These are phyloP conservation scores for Microcebus tavaratra DNA, from an alignment of 2,113 vertebrate genomes.

Conservation along the genomic window DNA sequence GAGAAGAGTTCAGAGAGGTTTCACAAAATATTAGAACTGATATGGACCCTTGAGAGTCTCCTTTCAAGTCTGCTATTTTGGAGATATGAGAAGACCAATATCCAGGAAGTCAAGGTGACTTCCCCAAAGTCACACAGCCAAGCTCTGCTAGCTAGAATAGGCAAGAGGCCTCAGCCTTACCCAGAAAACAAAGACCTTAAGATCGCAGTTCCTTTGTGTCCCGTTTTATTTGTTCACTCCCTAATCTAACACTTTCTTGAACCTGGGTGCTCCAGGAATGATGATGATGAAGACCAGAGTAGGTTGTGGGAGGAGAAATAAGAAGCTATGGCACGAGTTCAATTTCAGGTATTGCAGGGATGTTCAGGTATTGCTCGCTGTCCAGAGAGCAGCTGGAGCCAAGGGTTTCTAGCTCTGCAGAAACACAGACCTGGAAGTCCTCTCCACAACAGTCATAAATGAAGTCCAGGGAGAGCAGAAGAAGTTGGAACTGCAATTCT, in stretches of 20 bases:
- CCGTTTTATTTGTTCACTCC: background rate
- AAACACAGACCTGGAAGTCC: background rate
- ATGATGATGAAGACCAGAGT: background rate
- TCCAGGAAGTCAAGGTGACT: background rate
- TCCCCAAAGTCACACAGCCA: background rate
- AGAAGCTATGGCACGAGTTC: background rate
- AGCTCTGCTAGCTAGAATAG: background rate
- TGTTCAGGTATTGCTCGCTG: accelerated
- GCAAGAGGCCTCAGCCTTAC: background rate
- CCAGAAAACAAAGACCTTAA: background rate
- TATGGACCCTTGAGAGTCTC: background rate
- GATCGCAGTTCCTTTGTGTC: accelerated
- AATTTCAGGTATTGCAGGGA: background rate
- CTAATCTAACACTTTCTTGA: background rate
- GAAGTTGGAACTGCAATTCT: background rate
- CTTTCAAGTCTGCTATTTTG: background rate
- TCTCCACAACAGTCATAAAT: background rate
- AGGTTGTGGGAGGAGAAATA: background rate
- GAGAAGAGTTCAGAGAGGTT: background rate
- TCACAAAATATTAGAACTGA: background rate
- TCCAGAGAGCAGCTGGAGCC: background rate
- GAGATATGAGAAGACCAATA: background rate
- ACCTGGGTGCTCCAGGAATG: background rate
- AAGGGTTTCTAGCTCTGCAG: background rate
- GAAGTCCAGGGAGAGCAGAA: background rate